Evolutionary conservation across 2,113 vertebrate species (phyloP).

Genomic region (Axis porcinus): DNA sequence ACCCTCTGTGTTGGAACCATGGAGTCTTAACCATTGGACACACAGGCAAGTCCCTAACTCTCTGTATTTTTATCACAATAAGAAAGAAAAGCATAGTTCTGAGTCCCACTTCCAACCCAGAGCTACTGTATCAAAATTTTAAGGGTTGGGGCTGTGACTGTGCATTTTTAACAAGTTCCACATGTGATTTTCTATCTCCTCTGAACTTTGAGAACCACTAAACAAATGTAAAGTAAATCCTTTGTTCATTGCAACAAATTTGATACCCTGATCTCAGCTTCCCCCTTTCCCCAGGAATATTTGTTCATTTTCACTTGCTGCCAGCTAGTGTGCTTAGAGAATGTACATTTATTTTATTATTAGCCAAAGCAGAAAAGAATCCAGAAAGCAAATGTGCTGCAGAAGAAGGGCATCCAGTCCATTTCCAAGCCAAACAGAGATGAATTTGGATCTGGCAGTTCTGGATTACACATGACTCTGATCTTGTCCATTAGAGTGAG

Average conservation of each 20-base stretch:
- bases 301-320: background rate
- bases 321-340: constrained; percentile 13
- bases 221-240: background rate
- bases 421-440: constrained; percentile 25
- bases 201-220: constrained; percentile 11
- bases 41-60: background rate
- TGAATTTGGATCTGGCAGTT: constrained; percentile 12
- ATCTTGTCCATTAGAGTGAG: constrained; percentile 63
- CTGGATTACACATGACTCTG: constrained; percentile 35
- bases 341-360: constrained; percentile 32
- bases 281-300: background rate
- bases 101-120: background rate
- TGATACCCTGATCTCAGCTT: background rate
- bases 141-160: background rate
- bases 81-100: background rate
- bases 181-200: background rate
- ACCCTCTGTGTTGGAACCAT: background rate
- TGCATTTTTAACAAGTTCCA: constrained; percentile 10
- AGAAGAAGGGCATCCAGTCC: background rate
- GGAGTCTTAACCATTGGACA: background rate
- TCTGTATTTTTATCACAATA: background rate
- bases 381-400: constrained; percentile 22
- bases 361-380: constrained; percentile 16
- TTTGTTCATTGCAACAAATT: background rate
- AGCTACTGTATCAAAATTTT: background rate